Conservation (phyloP, 2,888 invertebrate species). For the Colostygia pectinataria region DNA sequence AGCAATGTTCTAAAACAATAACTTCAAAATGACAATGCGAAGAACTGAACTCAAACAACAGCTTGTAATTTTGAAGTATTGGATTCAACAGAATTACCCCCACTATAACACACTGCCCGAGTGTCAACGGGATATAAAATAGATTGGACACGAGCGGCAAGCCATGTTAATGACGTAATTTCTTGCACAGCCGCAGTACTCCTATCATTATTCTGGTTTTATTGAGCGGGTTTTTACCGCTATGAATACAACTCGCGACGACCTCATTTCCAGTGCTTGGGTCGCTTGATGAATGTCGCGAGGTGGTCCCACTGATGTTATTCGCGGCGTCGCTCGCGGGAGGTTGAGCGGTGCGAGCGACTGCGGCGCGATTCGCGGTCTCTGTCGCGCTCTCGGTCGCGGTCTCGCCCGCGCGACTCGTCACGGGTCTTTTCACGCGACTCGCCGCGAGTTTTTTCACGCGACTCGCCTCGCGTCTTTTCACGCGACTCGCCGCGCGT, state of each 20-base stretch:
- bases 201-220: neutral
- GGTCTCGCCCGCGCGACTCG: conserved; percentile 51
- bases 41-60: too few relatives aligned
- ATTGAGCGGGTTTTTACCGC: conserved; percentile 9
- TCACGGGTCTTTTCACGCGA: conserved; percentile 37
- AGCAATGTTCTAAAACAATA: too few relatives aligned
- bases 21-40: too few relatives aligned
- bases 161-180: too few relatives aligned
- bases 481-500: neutral
- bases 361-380: conserved; percentile 63
- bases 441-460: conserved; percentile 13
- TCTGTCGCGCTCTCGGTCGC: conserved; percentile 56
- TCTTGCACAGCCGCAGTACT: neutral
- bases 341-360: conserved; percentile 67
- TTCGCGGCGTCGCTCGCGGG: conserved; percentile 68
- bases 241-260: conserved; percentile 1
- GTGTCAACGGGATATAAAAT: too few relatives aligned
- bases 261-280: conserved; percentile 17
- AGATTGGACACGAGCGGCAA: too few relatives aligned
- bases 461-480: neutral
- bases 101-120: too few relatives aligned
- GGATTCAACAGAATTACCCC: too few relatives aligned
- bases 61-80: too few relatives aligned
- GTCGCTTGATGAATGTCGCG: conserved; percentile 20
- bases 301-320: conserved; percentile 37